Evolutionary conservation across 2,888 invertebrate genomes (phyloP).

Genomic region (Sphecodes monilicornis): DNA sequence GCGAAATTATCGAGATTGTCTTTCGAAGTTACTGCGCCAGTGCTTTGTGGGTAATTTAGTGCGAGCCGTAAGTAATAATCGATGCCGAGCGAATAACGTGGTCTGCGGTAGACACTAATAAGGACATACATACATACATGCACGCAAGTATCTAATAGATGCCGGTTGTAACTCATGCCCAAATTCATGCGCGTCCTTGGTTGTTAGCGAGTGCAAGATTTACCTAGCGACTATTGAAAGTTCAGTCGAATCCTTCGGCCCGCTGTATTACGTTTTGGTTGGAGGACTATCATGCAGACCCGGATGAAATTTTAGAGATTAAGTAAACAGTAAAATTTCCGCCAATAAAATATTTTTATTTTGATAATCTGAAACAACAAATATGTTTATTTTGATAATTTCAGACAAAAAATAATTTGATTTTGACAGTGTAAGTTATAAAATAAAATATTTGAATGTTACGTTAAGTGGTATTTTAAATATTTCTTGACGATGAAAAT

Average conservation of each 20-base stretch:
- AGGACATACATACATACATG: constrained; percentile 61
- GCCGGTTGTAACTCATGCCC: constrained; percentile 61
- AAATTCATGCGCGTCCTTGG: constrained; percentile 59
- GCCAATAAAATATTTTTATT: no score
- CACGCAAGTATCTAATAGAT: constrained; percentile 53
- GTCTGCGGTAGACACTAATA: constrained; percentile 66
- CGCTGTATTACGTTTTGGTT: background rate
- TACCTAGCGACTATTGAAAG: constrained; percentile 28
- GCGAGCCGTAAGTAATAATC: constrained; percentile 76
- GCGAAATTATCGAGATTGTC: constrained; percentile 76
- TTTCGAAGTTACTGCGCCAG: constrained; percentile 68
- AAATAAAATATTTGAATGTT: no score
- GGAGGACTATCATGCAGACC: no score
- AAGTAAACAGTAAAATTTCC: no score
- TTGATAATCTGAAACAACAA: no score
- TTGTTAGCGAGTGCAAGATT: constrained; percentile 58
- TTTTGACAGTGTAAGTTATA: no score
- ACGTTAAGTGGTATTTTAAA: no score
- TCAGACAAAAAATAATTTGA: no score
- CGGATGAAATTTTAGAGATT: no score
- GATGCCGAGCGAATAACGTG: constrained; percentile 63
- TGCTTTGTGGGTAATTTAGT: constrained; percentile 73
- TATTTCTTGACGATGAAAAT: no score
- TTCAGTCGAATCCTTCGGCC: constrained; percentile 28
- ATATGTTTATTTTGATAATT: no score